Evolutionary conservation across 2,797 vertebrate species (phyloP).

Genomic region (Crenuchus spilurus): DNA sequence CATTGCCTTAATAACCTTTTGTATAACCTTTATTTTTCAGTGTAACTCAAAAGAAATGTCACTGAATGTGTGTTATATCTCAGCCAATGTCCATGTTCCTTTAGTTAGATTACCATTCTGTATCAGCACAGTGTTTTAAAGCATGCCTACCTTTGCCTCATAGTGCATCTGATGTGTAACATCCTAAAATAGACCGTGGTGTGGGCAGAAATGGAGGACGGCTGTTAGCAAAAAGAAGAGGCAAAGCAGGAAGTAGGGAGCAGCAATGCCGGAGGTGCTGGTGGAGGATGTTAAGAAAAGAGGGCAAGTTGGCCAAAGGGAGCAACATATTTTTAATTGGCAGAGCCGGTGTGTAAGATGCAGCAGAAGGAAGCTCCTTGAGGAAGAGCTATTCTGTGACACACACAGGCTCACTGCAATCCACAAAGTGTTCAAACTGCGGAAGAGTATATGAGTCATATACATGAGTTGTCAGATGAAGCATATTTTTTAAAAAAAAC

Average conservation of each 20-base stretch:
- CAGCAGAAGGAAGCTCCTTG: background rate
- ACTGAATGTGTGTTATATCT: background rate
- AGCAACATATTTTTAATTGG: conserved; percentile 27
- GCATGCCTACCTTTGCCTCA: background rate
- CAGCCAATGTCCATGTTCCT: background rate
- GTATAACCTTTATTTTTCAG: too few species aligned
- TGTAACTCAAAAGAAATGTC: background rate
- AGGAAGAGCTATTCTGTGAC: background rate
- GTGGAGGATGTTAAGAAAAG: conserved; percentile 15
- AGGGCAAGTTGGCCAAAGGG: conserved; percentile 24
- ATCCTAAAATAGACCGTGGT: conserved; percentile 25
- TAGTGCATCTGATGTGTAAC: background rate
- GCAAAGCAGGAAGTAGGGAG: conserved; percentile 12
- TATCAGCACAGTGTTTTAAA: background rate
- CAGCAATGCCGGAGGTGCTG: background rate
- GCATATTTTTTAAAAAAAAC: background rate
- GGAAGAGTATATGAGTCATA: background rate
- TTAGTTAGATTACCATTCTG: background rate
- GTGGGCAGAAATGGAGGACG: conserved; percentile 7
- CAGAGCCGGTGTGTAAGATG: conserved; percentile 9
- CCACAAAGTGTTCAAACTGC: background rate
- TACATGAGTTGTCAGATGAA: background rate
- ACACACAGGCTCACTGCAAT: background rate
- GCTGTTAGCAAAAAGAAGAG: conserved; percentile 7
- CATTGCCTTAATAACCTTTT: too few species aligned